Evolutionary conservation across 2,113 vertebrate genomes (phyloP), one percentile per base, ranked within the genome.

Genomic region (Chitala chitala): DNA sequence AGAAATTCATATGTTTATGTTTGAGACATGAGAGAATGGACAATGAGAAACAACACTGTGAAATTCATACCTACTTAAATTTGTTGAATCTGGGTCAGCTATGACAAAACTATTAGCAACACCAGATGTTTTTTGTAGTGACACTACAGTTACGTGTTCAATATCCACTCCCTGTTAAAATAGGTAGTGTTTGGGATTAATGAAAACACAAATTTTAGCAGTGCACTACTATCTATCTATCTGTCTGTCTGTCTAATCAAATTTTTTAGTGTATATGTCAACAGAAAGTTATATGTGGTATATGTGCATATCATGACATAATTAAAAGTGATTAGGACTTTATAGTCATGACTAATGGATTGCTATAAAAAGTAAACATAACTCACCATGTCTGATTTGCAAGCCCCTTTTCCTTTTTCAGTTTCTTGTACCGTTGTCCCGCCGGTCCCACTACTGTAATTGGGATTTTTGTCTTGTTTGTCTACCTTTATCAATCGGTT

Each of bases 401-500:
- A 89, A 84, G 77, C 80, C 12, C 75, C 75, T 81, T 91, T 71
- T 74, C 87, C 69, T 91, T 93, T 72, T 94, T 93, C 64, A 82
- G 85, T 3, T 94, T 94, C 0, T 83, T 77, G 65, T 38, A 79
- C 81, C 81, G 83, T 89, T 3, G 83, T 76, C 72, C 86, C 85
- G 4, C 80, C 83, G 0, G 82, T 70, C 2, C 82, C 77, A 1
- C 83, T 71, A 54, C 83, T 85, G 3, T 82, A 79, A 76, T 92
- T 94, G 2, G 86, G 87, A 0, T 85, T 92, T 77, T 95, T 98
- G 81, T 96, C 95, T 0, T 93, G 92, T 70, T 92, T 89, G 40
- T 98, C 95, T 86, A 98, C 93, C 79, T 96, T 98, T 84, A 98
- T 98, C 83, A 98, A 94, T 72, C 96, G 91, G 89, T 89, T 96